These are phyloP conservation scores for Pomatorhinus ruficollis DNA, from an alignment of 2,113 vertebrate genomes.

Conservation along the genomic window DNA sequence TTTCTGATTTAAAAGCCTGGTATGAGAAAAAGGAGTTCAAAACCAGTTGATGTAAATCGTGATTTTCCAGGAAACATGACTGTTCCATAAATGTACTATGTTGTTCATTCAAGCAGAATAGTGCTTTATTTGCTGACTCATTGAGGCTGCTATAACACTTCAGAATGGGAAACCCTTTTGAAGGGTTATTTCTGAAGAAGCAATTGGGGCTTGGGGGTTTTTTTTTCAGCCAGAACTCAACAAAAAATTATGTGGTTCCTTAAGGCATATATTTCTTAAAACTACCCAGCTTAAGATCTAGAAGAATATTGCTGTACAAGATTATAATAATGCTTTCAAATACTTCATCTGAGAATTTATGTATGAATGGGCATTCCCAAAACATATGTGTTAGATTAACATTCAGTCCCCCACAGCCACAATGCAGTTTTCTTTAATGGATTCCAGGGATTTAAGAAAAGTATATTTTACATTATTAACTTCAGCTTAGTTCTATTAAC, in stretches of 20 bases:
- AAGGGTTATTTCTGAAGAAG: not conserved
- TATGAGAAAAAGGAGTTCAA: not conserved
- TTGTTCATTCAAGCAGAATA: not conserved
- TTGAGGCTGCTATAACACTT: not conserved
- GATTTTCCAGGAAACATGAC: not conserved
- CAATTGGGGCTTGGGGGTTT: not conserved
- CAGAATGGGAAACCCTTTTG: not conserved
- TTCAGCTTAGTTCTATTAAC: not conserved
- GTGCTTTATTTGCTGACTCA: constrained; percentile 11
- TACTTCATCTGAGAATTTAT: constrained; percentile 12
- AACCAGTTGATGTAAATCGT: not conserved
- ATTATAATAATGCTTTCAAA: not conserved
- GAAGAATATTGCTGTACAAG: not conserved
- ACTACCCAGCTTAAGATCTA: not conserved
- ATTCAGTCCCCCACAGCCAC: not conserved
- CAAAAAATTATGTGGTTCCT: not conserved
- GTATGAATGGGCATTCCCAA: not conserved
- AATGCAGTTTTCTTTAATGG: not conserved
- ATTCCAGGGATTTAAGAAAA: constrained; percentile 2
- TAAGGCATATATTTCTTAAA: not conserved
- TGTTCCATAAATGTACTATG: not conserved
- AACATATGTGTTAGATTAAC: constrained; percentile 21
- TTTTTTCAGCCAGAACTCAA: not conserved
- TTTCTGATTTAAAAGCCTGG: not conserved
- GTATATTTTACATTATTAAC: not conserved